A percentile compares a stretch with the other conserved stretches of the same genome.
Evolutionary conservation across 2,888 invertebrate genomes (phyloP).

Genomic region (Acanthosepion pharaonis): DNA sequence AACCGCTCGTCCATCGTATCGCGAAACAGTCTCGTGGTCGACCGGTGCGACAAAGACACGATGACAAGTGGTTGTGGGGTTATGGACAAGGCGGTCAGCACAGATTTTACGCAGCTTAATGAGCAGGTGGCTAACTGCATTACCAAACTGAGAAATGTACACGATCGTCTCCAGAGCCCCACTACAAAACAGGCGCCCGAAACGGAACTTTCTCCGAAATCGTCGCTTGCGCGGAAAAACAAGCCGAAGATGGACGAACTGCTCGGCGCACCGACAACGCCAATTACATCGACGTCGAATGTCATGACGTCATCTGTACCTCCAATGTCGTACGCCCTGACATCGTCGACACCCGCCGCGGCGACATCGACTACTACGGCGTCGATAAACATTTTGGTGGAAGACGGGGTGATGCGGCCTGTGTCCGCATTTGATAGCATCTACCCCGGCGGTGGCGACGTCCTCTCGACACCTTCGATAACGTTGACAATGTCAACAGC

Average conservation of each 20-base stretch:
- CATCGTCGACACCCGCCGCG: background rate
- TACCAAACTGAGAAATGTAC: slow-evolving; percentile 70
- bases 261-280: slow-evolving; percentile 46
- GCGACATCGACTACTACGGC: background rate
- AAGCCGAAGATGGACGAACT: slow-evolving; percentile 45
- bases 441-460: background rate
- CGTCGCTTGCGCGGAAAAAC: slow-evolving; percentile 45
- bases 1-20: background rate
- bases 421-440: background rate
- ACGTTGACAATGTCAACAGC: background rate
- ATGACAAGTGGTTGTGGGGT: slow-evolving; percentile 52
- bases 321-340: background rate
- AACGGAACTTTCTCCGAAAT: background rate
- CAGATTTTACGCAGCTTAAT: slow-evolving; percentile 58
- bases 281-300: background rate
- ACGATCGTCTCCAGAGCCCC: slow-evolving; percentile 69
- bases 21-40: background rate
- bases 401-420: background rate
- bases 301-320: slow-evolving; percentile 6
- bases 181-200: slow-evolving; percentile 52
- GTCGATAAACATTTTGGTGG: slow-evolving; percentile 48
- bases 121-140: slow-evolving; percentile 72
- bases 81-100: slow-evolving; percentile 60
- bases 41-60: slow-evolving; percentile 47
- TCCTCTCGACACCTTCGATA: background rate